These are phyloP conservation scores for Paragorgia papillata DNA, from an alignment of 92 coral and sea anemone species.

Conservation along the genomic window DNA sequence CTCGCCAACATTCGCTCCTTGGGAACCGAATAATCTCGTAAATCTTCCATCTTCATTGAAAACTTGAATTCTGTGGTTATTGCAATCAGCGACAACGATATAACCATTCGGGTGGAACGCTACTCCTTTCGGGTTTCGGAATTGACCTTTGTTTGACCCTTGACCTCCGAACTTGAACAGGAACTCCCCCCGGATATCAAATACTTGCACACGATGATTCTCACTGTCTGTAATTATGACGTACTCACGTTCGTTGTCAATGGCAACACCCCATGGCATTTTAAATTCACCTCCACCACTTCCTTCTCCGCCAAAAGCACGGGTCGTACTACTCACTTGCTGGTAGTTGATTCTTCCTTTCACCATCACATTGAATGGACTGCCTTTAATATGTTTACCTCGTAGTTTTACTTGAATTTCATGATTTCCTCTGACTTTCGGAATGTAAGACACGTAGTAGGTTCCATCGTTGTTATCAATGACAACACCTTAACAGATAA, in stretches of 20 bases:
- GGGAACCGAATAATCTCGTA: constrained; percentile 75
- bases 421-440: constrained; percentile 77
- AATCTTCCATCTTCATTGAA: constrained; percentile 96
- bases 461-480: constrained; percentile 95
- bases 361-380: constrained; percentile 89
- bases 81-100: constrained; percentile 90
- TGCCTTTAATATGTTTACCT: constrained; percentile 78
- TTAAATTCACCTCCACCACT: constrained; percentile 90
- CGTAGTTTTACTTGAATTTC: constrained; percentile 71
- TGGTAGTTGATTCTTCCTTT: constrained; percentile 82
- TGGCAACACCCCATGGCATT: constrained; percentile 91
- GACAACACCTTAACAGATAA: constrained; percentile 56
- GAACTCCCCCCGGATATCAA: constrained; percentile 83
- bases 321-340: constrained; percentile 73
- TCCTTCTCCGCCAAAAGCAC: constrained; percentile 86
- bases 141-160: constrained; percentile 87
- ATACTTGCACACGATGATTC: constrained; percentile 93
- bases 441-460: constrained; percentile 80
- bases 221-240: constrained; percentile 84
- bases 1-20: constrained; percentile 69
- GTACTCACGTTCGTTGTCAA: constrained; percentile 84
- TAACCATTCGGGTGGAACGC: constrained; percentile 77
- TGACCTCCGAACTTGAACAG: constrained; percentile 88
- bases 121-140: constrained; percentile 82
- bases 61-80: constrained; percentile 83